A percentile compares a stretch with the other conserved stretches of the same genome.
phyloP scores from a whole-genome alignment of 2,888 invertebrate species.

The Cerastoderma edule region DNA sequence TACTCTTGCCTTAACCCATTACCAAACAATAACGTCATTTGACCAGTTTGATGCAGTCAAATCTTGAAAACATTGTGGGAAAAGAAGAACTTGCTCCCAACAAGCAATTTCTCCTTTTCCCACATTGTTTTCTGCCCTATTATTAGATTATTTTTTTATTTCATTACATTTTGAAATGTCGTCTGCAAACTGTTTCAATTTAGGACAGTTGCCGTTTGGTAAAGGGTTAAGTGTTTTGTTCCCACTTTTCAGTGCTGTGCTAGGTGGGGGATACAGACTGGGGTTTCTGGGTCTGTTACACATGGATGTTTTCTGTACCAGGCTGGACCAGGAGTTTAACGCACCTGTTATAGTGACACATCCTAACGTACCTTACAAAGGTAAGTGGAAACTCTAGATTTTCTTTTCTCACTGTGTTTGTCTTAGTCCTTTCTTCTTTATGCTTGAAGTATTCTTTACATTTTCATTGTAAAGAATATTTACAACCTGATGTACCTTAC shows the following conservation, averaged over 20 bases:
- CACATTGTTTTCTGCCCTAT: background rate
- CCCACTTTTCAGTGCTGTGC: constrained; percentile 82
- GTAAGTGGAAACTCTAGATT: no score
- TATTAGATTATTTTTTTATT: background rate
- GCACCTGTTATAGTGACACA: constrained; percentile 85
- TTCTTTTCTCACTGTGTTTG: no score
- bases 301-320: constrained; percentile 85
- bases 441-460: no score
- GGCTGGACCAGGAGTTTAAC: constrained; percentile 85
- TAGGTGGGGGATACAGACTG: constrained; percentile 85
- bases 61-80: no score
- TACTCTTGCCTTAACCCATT: no score
- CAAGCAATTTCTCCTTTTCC: constrained; percentile 8
- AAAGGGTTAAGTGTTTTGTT: background rate
- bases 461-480: no score
- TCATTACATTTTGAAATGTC: background rate
- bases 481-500: constrained; percentile 85
- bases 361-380: constrained; percentile 86
- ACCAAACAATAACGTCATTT: no score
- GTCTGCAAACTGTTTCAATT: no score
- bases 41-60: no score
- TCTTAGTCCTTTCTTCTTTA: no score
- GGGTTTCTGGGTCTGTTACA: constrained; percentile 85
- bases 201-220: background rate
- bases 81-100: constrained; percentile 3